A percentile compares a stretch with the other conserved stretches of the same genome.
Conservation (phyloP, 2,113 vertebrate genomes). For the Malurus cyaneus region DNA sequence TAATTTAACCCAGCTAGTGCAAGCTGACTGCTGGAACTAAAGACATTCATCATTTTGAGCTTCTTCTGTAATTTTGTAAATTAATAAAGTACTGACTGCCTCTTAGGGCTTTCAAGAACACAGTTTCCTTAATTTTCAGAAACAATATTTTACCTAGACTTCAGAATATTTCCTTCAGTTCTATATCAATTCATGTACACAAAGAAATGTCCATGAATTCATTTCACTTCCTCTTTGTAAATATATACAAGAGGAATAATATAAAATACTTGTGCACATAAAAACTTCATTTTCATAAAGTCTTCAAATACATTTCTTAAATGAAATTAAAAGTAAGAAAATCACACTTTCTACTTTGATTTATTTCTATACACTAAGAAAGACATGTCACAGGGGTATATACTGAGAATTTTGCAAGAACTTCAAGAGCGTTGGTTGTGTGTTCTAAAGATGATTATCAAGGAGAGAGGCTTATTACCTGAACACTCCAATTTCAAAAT, state of each 20-base stretch:
- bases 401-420: not conserved
- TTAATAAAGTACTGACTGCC: not conserved
- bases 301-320: not conserved
- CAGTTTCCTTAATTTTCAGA: not conserved
- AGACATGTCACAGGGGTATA: not conserved
- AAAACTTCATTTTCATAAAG: not conserved
- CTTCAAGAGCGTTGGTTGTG: rapidly evolving
- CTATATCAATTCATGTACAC: rapidly evolving
- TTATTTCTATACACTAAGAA: not conserved
- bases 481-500: not conserved
- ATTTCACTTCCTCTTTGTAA: not conserved
- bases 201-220: not conserved
- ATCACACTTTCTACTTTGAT: not conserved
- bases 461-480: not conserved
- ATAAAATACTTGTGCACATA: not conserved
- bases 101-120: not conserved
- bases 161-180: not conserved
- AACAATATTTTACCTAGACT: not conserved
- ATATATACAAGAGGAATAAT: not conserved
- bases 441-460: not conserved
- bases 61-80: not conserved
- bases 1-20: not conserved
- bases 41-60: rapidly evolving
- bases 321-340: not conserved
- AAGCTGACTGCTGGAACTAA: not conserved